A percentile compares a stretch with the other conserved stretches of the same genome.
These are phyloP conservation scores for Cerceris rybyensis DNA, from an alignment of 2,888 invertebrate genomes.

Conservation along the genomic window DNA sequence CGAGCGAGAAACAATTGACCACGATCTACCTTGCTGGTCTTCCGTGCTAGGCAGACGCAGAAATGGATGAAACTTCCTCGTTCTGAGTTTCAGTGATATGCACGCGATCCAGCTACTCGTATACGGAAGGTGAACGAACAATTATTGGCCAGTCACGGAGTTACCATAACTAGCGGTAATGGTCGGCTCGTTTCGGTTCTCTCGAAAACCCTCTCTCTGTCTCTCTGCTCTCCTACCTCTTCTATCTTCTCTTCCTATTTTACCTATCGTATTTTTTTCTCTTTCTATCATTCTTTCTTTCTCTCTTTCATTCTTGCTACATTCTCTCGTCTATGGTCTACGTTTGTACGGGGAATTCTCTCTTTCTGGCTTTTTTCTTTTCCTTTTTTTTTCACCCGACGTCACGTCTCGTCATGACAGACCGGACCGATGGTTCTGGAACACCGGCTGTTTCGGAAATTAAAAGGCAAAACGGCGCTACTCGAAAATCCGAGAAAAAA, in stretches of 20 bases:
- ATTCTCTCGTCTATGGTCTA: background rate
- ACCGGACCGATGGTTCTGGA: background rate
- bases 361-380: background rate
- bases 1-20: constrained; percentile 68
- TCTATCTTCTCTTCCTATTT: background rate
- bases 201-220: background rate
- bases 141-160: constrained; percentile 72
- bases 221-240: constrained; percentile 6
- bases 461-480: background rate
- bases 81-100: background rate
- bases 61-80: constrained; percentile 12
- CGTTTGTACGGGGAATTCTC: background rate
- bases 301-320: background rate
- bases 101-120: constrained; percentile 18
- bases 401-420: constrained; percentile 36
- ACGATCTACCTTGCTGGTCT: constrained; percentile 40
- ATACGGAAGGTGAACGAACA: constrained; percentile 38
- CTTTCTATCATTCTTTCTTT: background rate
- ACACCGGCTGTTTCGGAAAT: constrained; percentile 7
- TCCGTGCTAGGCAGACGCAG: constrained; percentile 15
- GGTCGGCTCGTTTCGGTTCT: constrained; percentile 60
- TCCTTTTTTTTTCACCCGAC: constrained; percentile 17
- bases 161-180: constrained; percentile 71
- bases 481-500: background rate
- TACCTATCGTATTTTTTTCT: background rate